Evolutionary conservation across 2,113 vertebrate genomes (phyloP).

Genomic region (Elephantulus edwardii): DNA sequence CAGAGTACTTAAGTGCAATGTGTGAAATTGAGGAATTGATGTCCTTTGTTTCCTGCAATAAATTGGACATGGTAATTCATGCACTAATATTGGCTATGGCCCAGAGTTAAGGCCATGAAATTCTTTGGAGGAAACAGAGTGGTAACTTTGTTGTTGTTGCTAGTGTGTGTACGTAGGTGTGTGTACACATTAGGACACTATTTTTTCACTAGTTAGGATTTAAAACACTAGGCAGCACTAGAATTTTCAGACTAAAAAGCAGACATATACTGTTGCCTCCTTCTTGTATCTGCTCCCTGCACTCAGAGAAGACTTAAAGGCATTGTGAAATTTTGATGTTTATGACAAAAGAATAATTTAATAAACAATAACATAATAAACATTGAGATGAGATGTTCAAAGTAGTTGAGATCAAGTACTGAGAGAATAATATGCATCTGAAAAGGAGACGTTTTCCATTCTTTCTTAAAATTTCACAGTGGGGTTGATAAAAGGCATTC

Average conservation of each 20-base stretch:
- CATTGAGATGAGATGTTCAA: conserved; percentile 53
- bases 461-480: conserved; percentile 7
- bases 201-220: not conserved
- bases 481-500: not conserved
- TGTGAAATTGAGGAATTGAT: conserved; percentile 29
- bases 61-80: not conserved
- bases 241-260: conserved; percentile 40
- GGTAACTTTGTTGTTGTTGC: not conserved
- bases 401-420: conserved; percentile 24
- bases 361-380: conserved; percentile 43
- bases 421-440: conserved; percentile 24
- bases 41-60: conserved; percentile 19
- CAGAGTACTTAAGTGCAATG: conserved; percentile 1
- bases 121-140: not conserved
- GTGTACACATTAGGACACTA: not conserved
- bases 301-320: conserved; percentile 27
- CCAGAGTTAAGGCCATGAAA: not conserved
- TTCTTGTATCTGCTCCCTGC: conserved; percentile 5
- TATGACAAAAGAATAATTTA: conserved; percentile 52
- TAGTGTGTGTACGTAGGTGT: not conserved
- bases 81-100: not conserved
- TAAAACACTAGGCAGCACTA: not conserved
- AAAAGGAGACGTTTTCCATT: conserved; percentile 8
- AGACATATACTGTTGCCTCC: conserved; percentile 12
- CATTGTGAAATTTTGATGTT: conserved; percentile 23